phyloP scores from a whole-genome alignment of 2,113 vertebrate genomes.

The Nannospalax galili region DNA sequence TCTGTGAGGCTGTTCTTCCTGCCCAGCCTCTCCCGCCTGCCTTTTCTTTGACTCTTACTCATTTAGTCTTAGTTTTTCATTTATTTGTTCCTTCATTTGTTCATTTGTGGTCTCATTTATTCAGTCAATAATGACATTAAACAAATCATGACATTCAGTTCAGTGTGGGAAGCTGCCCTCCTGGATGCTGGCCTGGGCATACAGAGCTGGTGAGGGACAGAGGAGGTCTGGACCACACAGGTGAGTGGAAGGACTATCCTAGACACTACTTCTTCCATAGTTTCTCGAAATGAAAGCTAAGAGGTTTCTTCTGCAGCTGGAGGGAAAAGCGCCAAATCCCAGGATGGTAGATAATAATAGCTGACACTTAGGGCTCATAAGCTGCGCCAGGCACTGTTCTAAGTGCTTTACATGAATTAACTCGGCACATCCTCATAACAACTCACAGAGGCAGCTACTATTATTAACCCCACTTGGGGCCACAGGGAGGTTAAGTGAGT shows the following conservation, averaged over 20 bases:
- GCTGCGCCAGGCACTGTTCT: slow-evolving; percentile 25
- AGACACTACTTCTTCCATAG: not conserved
- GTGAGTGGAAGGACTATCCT: not conserved
- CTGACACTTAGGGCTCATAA: not conserved
- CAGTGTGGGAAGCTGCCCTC: not conserved
- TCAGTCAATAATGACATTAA: slow-evolving; percentile 20
- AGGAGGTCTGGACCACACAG: not conserved
- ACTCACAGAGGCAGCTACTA: slow-evolving; percentile 1
- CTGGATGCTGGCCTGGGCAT: not conserved
- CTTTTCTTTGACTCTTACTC: slow-evolving; percentile 10
- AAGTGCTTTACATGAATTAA: slow-evolving; percentile 58
- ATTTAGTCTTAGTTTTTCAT: not conserved
- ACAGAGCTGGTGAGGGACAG: not conserved
- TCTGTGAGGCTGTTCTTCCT: not conserved
- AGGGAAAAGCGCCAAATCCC: slow-evolving; percentile 49
- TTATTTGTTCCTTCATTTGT: not conserved
- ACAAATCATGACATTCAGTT: not conserved
- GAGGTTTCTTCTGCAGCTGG: slow-evolving; percentile 35
- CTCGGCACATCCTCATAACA: slow-evolving; percentile 47
- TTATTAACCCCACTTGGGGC: slow-evolving; percentile 41
- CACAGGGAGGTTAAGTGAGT: slow-evolving; percentile 48
- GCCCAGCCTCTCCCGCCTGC: not conserved
- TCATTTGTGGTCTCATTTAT: slow-evolving; percentile 41
- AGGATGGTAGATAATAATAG: slow-evolving; percentile 59
- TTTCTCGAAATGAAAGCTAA: slow-evolving; percentile 52